phyloP scores from a whole-genome alignment of 2,113 vertebrate species.

The Sylvietta virens region DNA sequence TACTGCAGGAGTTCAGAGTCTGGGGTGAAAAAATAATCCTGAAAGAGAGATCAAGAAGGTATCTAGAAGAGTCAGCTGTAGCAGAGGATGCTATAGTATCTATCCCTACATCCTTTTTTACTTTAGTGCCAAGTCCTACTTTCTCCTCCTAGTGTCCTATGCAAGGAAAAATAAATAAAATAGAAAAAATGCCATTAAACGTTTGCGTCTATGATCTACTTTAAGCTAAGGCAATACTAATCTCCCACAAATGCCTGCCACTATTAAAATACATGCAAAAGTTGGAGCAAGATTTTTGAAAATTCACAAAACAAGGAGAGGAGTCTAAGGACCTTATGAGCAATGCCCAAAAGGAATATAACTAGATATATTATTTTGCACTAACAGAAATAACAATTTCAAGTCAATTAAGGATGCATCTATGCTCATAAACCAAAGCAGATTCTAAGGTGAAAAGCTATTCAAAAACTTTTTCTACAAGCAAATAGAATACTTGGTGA shows the following conservation, averaged over 20 bases:
- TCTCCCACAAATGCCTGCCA: background rate
- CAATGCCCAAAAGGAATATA: background rate
- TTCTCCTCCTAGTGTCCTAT: background rate
- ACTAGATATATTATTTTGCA: background rate
- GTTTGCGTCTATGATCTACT: background rate
- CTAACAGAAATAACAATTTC: background rate
- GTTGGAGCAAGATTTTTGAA: background rate
- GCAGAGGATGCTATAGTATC: background rate
- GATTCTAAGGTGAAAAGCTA: background rate
- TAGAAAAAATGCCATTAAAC: background rate
- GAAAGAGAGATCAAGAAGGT: background rate
- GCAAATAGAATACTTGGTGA: background rate
- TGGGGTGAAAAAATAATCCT: background rate
- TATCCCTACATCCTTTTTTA: background rate
- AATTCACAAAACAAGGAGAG: background rate
- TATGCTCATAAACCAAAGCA: background rate
- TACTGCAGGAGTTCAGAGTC: background rate
- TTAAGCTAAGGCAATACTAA: background rate
- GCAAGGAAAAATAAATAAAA: background rate
- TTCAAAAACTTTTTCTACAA: background rate
- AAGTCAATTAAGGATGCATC: background rate
- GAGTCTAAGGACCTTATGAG: background rate
- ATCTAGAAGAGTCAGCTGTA: background rate
- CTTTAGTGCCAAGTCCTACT: background rate
- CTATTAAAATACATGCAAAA: background rate